Evolutionary conservation across 2,797 vertebrate species (phyloP).

Genomic region (Megaceryle alcyon): DNA sequence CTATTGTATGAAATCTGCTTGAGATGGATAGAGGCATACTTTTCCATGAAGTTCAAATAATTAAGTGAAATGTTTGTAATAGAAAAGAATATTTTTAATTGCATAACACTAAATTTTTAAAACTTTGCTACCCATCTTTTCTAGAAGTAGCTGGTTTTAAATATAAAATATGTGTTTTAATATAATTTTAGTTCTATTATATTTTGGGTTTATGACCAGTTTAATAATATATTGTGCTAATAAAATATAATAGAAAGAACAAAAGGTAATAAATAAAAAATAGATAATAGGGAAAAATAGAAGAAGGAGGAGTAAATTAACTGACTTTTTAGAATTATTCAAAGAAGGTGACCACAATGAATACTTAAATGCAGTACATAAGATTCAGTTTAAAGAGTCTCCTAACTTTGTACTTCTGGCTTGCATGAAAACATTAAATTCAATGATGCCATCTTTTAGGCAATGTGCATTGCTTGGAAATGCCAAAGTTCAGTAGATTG

Average conservation of each 20-base stretch:
- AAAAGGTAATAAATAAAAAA: neutral
- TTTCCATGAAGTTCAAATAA: neutral
- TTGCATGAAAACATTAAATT: neutral
- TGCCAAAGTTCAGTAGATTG: neutral
- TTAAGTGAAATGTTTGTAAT: neutral
- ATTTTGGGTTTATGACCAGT: neutral
- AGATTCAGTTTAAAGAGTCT: neutral
- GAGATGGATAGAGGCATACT: neutral
- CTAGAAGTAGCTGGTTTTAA: neutral
- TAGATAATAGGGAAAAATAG: neutral
- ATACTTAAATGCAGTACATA: neutral
- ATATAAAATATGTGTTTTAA: neutral
- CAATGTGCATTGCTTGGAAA: neutral
- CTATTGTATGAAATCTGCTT: neutral
- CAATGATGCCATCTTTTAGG: neutral
- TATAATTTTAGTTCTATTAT: neutral
- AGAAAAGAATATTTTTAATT: neutral
- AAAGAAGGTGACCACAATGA: neutral
- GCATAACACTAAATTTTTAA: neutral
- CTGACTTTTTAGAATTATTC: neutral
- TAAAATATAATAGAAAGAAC: neutral
- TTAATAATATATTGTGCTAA: neutral
- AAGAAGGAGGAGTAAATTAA: neutral
- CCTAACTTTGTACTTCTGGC: neutral
- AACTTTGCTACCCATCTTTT: neutral